Evolutionary conservation across 1,140 invertebrate species (phyloP), one percentile per base, ranked within the genome.

Genomic region (Bombus huntii): DNA sequence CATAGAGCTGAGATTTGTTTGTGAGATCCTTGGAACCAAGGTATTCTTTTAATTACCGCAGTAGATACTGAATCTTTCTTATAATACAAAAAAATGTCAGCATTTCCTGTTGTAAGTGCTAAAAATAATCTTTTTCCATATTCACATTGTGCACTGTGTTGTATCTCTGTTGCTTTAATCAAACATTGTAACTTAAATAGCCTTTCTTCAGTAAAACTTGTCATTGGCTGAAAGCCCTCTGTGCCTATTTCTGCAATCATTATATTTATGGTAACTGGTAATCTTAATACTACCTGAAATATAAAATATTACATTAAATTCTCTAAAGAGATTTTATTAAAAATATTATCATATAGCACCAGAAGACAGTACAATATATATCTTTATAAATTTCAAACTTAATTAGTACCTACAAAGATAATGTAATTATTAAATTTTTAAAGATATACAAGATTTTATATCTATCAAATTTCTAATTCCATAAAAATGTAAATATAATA

Each of bases 11-110:
- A 95, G 65, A 97, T 96, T 86, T 94, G 93, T 93, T 96, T 96
- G 71, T 95, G 95, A 37, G 93, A 93, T 47, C 96, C 96, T 87
- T 95, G 94, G 92, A 97, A 97, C 97, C 97, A 97, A 86, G 96
- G 96, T 83, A 97, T 94, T 91, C 96, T 96, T 90, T 96, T 97
- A n/a, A 97, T 92, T n/a, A 97, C 94, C 71, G 95, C 96, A 86
- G 85, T 90, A 44, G 83, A 87, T n/a, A 80, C 62, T 12, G 89
- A 88, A 39, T 94, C 90, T 68, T 88, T 92, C 71, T 93, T 92
- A 73, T 95, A 95, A 90, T 95, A 95, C 22, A 95, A 83, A 47
- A 94, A 92, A 47, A 95, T 88, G 78, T 95, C 94, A 0, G 90
- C 87, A 47, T 88, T 93, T 28, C 92, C 91, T 31, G 93, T 94